Conservation (phyloP, 2,888 invertebrate species). For the Crepidodera aurea region DNA sequence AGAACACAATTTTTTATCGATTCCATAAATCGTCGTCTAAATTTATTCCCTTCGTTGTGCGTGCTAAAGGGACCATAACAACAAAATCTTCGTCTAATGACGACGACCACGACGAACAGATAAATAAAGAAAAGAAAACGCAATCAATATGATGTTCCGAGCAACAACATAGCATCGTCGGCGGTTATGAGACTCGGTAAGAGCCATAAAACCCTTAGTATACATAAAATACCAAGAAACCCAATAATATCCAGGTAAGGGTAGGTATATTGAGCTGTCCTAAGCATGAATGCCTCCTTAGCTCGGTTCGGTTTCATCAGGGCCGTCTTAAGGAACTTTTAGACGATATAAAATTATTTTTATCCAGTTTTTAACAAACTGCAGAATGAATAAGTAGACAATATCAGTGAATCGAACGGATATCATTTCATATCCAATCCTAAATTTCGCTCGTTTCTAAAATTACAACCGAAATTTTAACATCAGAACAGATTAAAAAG, state of each 20-base stretch:
- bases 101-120: conserved; percentile 11
- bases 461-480: too few species aligned
- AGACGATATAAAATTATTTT: too few species aligned
- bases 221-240: conserved; percentile 34
- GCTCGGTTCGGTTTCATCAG: conserved; percentile 13
- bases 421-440: too few species aligned
- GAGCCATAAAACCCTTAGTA: conserved; percentile 33
- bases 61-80: conserved; percentile 8
- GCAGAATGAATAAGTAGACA: too few species aligned
- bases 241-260: conserved; percentile 35
- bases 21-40: not conserved
- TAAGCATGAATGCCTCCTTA: conserved; percentile 25
- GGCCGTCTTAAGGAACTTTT: conserved; percentile 28
- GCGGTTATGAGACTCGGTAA: conserved; percentile 20
- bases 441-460: too few species aligned
- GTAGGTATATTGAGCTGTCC: conserved; percentile 24
- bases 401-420: too few species aligned
- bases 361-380: too few species aligned
- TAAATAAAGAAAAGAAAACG: conserved; percentile 19
- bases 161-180: conserved; percentile 9
- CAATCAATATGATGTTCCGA: conserved; percentile 23
- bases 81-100: conserved; percentile 18
- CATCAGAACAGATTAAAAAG: too few species aligned
- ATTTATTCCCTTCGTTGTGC: not conserved
- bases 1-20: not conserved